phyloP scores from a whole-genome alignment of 2,888 invertebrate species.

The Pachliopta kotzebuea region DNA sequence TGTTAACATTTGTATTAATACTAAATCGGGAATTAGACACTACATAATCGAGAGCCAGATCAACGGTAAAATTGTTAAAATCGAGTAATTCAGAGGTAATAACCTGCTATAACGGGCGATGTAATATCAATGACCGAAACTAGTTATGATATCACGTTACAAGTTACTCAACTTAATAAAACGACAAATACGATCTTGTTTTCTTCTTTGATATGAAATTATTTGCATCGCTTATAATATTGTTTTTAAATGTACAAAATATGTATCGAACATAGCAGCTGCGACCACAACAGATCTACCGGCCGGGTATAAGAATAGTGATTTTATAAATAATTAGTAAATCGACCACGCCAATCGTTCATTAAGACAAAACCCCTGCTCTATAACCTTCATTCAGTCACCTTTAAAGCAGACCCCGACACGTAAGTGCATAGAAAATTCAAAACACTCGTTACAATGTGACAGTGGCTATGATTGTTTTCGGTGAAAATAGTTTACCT shows the following conservation, averaged over 20 bases:
- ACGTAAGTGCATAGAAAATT: conserved; percentile 70
- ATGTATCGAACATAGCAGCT: conserved; percentile 47
- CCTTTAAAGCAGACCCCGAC: conserved; percentile 39
- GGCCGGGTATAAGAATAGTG: conserved; percentile 53
- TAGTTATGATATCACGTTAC: conserved; percentile 43
- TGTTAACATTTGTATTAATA: conserved; percentile 7
- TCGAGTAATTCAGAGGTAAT: conserved; percentile 22
- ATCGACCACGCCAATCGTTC: conserved; percentile 63
- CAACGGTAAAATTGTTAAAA: conserved; percentile 19
- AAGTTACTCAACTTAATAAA: conserved; percentile 38
- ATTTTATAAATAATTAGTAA: conserved; percentile 67
- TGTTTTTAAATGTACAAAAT: conserved; percentile 42
- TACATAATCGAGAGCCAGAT: conserved; percentile 5
- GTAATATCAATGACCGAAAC: conserved; percentile 32
- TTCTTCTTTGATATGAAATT: background rate
- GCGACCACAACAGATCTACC: conserved; percentile 47
- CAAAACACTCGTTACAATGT: conserved; percentile 75
- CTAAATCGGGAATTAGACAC: background rate
- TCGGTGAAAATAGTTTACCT: conserved; percentile 75
- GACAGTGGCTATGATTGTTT: conserved; percentile 76
- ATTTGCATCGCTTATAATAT: conserved; percentile 30
- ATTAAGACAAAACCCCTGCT: conserved; percentile 47
- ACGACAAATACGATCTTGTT: conserved; percentile 29
- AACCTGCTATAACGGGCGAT: conserved; percentile 38
- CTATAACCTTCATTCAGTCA: conserved; percentile 63